These are phyloP conservation scores for Alethe diademata DNA, from an alignment of 2,113 vertebrate species.

Conservation along the genomic window DNA sequence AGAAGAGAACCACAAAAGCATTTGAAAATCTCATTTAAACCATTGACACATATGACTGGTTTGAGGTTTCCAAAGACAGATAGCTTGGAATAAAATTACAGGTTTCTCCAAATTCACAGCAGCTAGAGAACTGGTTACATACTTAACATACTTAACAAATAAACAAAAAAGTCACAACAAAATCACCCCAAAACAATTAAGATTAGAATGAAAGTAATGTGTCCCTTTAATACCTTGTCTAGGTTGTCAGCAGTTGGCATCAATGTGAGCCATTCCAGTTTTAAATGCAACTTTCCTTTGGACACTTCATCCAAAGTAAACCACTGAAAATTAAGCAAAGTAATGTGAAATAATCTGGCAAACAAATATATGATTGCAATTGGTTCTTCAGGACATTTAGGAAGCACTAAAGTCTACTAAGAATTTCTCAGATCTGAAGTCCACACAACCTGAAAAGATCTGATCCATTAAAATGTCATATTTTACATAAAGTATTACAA, in stretches of 20 bases:
- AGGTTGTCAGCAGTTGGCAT: slow-evolving; percentile 81
- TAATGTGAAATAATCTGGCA: neutral
- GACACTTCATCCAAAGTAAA: slow-evolving; percentile 86
- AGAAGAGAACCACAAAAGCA: neutral
- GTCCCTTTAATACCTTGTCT: slow-evolving; percentile 80
- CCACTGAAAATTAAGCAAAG: slow-evolving; percentile 80
- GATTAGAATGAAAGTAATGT: neutral
- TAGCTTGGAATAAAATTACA: neutral
- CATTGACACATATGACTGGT: neutral
- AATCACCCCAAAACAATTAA: neutral
- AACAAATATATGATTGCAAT: neutral
- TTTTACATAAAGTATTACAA: neutral
- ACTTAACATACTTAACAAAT: neutral
- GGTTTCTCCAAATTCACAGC: neutral
- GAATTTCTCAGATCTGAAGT: neutral
- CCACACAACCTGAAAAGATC: neutral
- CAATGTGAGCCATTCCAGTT: slow-evolving; percentile 89
- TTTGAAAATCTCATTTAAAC: neutral
- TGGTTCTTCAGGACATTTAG: neutral
- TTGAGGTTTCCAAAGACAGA: neutral
- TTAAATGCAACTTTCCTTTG: slow-evolving; percentile 90
- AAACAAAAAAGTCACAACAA: neutral
- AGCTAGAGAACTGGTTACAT: neutral
- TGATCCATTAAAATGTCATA: neutral
- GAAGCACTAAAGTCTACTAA: neutral